These are phyloP conservation scores for Philopedon plagiatum DNA, from an alignment of 2,888 invertebrate genomes.

Conservation along the genomic window DNA sequence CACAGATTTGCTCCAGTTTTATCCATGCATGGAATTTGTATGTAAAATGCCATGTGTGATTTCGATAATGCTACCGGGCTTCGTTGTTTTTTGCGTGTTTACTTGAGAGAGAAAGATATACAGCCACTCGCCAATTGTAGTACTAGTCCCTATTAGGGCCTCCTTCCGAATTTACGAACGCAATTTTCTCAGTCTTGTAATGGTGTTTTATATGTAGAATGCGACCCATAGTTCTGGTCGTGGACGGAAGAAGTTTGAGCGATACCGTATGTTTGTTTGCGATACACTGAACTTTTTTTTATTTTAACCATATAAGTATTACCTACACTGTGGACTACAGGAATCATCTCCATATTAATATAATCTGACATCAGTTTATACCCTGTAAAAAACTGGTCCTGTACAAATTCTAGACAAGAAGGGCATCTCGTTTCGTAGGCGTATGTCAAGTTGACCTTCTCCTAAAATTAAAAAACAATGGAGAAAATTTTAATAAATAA, in stretches of 20 bases:
- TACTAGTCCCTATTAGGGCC: no score
- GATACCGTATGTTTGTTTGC: neutral
- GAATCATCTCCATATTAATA: neutral
- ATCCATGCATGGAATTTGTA: no score
- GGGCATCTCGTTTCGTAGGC: constrained; percentile 28
- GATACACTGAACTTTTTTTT: neutral
- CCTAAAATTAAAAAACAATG: constrained; percentile 5
- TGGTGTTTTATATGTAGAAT: no score
- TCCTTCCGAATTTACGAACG: no score
- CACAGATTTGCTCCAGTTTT: no score
- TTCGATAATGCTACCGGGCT: no score
- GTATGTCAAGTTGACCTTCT: constrained; percentile 12
- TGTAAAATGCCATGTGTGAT: no score
- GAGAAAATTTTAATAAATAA: no score
- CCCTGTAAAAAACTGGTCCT: constrained; percentile 4
- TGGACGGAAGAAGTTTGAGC: neutral
- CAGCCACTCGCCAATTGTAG: no score
- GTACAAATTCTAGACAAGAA: constrained; percentile 3
- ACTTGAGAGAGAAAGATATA: no score
- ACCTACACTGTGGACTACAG: neutral
- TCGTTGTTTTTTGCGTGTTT: no score
- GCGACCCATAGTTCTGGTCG: neutral
- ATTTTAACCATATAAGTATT: neutral
- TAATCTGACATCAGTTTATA: constrained; percentile 2
- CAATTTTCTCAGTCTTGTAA: no score